Conservation (phyloP, 2,113 vertebrate genomes). For the Xenotilapia flavipinnis region DNA sequence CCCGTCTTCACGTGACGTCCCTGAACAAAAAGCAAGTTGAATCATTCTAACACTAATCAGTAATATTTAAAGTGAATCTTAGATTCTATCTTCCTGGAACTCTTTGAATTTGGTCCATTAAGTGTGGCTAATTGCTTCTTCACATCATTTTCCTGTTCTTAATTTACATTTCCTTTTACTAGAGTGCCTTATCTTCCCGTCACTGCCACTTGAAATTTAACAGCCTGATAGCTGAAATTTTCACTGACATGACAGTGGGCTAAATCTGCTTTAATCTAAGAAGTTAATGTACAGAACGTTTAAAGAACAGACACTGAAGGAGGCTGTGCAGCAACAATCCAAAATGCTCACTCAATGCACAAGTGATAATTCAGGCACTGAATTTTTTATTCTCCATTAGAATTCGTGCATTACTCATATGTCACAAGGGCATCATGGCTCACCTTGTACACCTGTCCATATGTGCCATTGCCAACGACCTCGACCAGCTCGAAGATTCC, state of each 20-base stretch:
- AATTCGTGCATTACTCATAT: neutral
- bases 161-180: neutral
- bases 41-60: neutral
- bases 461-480: slow-evolving; percentile 79
- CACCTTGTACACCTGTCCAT: slow-evolving; percentile 86
- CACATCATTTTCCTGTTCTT: neutral
- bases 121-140: neutral
- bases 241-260: neutral
- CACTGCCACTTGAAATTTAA: neutral
- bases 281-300: neutral
- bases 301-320: neutral
- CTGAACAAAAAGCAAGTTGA: slow-evolving; percentile 44
- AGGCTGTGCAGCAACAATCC: neutral
- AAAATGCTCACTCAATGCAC: neutral
- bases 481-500: slow-evolving; percentile 91
- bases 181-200: neutral
- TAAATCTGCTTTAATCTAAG: neutral
- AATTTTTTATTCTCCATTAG: neutral
- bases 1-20: slow-evolving; percentile 89
- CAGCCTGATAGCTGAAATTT: neutral
- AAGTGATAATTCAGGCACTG: neutral
- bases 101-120: neutral
- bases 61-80: neutral
- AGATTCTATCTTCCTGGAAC: neutral
- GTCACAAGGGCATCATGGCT: slow-evolving; percentile 24